Evolutionary conservation across 1,140 invertebrate species (phyloP).

Genomic region (Mizuhopecten yessoensis): DNA sequence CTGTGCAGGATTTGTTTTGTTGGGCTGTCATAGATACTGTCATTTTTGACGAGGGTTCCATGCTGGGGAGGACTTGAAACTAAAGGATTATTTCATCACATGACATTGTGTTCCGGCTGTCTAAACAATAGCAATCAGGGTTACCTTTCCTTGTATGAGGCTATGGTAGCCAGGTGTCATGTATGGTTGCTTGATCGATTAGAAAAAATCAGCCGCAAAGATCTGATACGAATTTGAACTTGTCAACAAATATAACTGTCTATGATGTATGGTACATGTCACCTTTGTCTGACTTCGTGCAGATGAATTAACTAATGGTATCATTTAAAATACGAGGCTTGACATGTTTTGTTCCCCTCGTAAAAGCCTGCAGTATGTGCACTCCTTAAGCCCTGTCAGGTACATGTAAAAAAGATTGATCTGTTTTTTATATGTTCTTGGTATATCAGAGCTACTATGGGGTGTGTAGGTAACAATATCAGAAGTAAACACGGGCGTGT

Average conservation of each 20-base stretch:
- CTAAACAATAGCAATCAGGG: conserved; percentile 12
- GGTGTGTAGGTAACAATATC: too few relatives aligned
- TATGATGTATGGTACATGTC: conserved; percentile 24
- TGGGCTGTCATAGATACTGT: neutral
- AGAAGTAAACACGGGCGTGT: neutral
- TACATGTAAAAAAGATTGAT: neutral
- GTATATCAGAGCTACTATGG: neutral
- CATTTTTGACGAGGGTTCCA: neutral
- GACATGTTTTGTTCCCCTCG: neutral
- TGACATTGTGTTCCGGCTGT: neutral
- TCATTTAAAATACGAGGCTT: neutral
- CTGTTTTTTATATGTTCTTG: neutral
- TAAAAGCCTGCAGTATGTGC: neutral
- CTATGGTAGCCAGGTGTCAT: neutral
- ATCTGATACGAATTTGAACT: conserved; percentile 39
- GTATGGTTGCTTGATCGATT: neutral
- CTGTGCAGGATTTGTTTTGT: neutral
- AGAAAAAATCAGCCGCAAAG: neutral
- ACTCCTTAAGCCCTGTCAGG: neutral
- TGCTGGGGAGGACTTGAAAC: neutral
- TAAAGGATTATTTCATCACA: neutral
- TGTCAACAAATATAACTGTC: conserved; percentile 12
- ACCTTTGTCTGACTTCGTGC: neutral
- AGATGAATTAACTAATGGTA: conserved; percentile 29
- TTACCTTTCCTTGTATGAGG: conserved; percentile 5